Percentiles rank a stretch among this genome's conserved stretches.
Evolutionary conservation across 2,113 vertebrate genomes (phyloP).

Genomic region (Phoenicopterus ruber): DNA sequence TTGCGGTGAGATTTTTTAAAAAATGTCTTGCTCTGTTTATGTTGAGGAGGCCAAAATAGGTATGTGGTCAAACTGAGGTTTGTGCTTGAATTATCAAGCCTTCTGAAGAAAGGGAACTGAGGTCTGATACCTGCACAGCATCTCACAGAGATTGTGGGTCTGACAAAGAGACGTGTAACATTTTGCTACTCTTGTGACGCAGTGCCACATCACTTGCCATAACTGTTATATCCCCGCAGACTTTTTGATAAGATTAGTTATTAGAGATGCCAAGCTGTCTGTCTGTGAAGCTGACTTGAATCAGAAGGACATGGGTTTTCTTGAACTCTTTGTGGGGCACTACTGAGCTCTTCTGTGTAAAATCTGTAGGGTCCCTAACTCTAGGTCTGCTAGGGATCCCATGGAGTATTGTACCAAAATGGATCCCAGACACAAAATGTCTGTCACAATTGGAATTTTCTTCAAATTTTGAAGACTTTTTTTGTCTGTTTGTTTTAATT

Average conservation of each 20-base stretch:
- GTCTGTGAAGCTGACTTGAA: not conserved
- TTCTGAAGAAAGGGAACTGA: not conserved
- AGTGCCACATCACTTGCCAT: not conserved
- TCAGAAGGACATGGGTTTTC: not conserved
- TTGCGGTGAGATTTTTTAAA: not conserved
- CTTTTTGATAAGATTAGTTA: not conserved
- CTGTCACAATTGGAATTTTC: not conserved
- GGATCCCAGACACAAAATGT: not conserved
- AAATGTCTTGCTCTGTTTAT: not conserved
- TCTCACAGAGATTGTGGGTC: not conserved
- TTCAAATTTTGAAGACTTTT: not conserved
- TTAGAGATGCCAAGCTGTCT: not conserved
- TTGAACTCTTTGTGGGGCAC: not conserved
- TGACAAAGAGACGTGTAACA: rapidly evolving
- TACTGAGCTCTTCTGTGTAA: not conserved
- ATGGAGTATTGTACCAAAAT: not conserved
- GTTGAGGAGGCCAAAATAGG: not conserved
- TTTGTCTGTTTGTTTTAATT: not conserved
- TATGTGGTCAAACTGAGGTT: not conserved
- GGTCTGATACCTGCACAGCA: not conserved
- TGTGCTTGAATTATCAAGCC: not conserved
- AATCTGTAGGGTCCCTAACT: not conserved
- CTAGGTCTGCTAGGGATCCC: not conserved
- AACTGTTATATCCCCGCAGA: not conserved
- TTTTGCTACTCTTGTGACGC: not conserved